A percentile compares a stretch with the other conserved stretches of the same genome.
Conservation (phyloP, 1,140 invertebrate genomes). For the Eciton burchellii region DNA sequence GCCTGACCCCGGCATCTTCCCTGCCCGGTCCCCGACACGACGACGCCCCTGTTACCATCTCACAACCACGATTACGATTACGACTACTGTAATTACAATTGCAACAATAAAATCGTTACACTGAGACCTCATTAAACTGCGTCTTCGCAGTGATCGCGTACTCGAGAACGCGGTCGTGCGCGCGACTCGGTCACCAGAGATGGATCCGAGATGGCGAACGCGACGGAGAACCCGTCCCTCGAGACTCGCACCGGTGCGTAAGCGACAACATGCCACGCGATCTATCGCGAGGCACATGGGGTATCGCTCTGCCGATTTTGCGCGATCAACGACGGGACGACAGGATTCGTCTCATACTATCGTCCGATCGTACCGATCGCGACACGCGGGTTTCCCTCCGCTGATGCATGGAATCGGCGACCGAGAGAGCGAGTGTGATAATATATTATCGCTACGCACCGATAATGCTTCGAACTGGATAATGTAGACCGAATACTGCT, state of each 20-base stretch:
- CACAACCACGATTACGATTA: conserved; percentile 83
- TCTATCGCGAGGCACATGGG: neutral
- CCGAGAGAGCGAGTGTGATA: conserved; percentile 19
- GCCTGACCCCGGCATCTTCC: conserved; percentile 88
- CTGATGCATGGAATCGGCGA: conserved; percentile 12
- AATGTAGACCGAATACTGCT: conserved; percentile 40
- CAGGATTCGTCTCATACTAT: conserved; percentile 25
- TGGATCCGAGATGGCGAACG: neutral
- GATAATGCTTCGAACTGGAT: conserved; percentile 48
- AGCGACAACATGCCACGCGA: conserved; percentile 14
- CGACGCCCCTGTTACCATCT: conserved; percentile 78
- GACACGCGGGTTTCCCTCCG: no score
- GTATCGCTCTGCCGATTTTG: conserved; percentile 43
- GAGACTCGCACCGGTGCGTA: neutral
- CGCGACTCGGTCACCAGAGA: neutral
- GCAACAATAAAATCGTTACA: conserved; percentile 84
- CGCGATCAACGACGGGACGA: conserved; percentile 9
- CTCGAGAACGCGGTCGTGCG: conserved; percentile 44
- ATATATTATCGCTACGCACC: conserved; percentile 3
- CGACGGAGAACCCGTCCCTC: neutral
- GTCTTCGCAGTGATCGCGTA: conserved; percentile 75
- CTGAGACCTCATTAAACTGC: conserved; percentile 84
- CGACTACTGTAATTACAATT: conserved; percentile 84
- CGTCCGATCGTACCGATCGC: conserved; percentile 32
- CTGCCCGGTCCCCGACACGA: conserved; percentile 76